Evolutionary conservation across 2,113 vertebrate species (phyloP).

Genomic region (Paradoxurus hermaphroditus): DNA sequence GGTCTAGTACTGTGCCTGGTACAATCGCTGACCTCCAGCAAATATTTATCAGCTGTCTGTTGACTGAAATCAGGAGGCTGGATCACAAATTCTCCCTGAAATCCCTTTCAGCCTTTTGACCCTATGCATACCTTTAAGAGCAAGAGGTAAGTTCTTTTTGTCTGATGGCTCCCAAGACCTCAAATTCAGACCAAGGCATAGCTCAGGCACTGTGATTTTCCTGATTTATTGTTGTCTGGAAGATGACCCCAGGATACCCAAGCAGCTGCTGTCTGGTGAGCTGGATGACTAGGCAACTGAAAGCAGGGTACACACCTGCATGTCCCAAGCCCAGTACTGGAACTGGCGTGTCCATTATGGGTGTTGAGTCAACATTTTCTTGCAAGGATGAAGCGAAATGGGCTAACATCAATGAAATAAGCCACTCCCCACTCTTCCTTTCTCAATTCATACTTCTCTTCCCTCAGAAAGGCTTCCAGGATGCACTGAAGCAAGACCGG

Average conservation of each 20-base stretch:
- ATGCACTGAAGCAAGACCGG: not conserved
- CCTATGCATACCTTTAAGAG: not conserved
- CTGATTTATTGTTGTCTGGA: not conserved
- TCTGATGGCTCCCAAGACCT: not conserved
- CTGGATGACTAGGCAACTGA: not conserved
- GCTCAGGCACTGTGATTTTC: not conserved
- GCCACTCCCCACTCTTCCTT: not conserved
- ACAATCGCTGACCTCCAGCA: not conserved
- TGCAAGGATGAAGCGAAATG: not conserved
- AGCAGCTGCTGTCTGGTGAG: not conserved
- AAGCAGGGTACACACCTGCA: fast-evolving
- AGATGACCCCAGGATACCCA: not conserved
- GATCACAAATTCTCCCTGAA: not conserved
- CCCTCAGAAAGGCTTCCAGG: not conserved
- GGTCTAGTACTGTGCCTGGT: not conserved
- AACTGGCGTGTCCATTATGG: fast-evolving
- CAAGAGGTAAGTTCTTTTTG: not conserved
- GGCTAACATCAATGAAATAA: not conserved
- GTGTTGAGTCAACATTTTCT: not conserved
- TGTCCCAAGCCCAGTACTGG: not conserved
- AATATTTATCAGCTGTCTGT: not conserved
- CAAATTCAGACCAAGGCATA: not conserved
- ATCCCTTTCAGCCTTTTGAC: not conserved
- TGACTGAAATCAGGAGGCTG: not conserved
- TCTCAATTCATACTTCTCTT: not conserved